phyloP scores from a whole-genome alignment of 2,113 vertebrate species.

The Vulpes lagopus region DNA sequence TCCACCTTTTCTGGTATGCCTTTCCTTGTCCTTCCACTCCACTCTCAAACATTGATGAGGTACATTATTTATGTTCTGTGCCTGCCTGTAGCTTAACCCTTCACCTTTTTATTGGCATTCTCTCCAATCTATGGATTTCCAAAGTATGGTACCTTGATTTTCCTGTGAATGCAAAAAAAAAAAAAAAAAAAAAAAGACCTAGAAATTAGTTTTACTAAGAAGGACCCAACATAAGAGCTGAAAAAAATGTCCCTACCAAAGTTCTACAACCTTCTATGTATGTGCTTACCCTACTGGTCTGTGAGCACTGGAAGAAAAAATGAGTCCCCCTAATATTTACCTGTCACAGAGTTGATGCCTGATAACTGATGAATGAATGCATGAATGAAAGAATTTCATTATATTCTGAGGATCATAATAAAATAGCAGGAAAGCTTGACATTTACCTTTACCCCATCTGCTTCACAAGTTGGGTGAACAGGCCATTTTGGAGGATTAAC shows the following conservation, averaged over 20 bases:
- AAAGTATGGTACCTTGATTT: neutral
- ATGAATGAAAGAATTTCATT: neutral
- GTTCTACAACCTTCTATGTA: neutral
- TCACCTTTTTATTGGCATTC: neutral
- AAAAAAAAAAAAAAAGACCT: neutral
- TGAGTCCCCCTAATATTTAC: neutral
- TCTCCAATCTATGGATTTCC: neutral
- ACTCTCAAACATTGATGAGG: neutral
- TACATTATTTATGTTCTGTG: neutral
- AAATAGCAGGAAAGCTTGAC: neutral
- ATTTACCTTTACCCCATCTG: neutral
- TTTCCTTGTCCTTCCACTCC: neutral
- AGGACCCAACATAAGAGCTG: neutral
- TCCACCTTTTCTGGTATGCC: neutral
- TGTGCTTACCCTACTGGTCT: neutral
- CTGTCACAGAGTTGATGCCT: neutral
- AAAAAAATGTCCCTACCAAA: neutral
- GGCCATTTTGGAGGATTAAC: neutral
- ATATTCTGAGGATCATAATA: neutral
- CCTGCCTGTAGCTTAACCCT: neutral
- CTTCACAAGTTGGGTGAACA: neutral
- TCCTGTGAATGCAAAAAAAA: neutral
- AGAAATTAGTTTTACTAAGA: constrained; percentile 22
- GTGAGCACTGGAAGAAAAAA: neutral
- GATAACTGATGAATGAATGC: neutral